Evolutionary conservation across 2,888 invertebrate genomes (phyloP), one percentile per base, ranked within the genome.

Genomic region (Ernsta delagoae): DNA sequence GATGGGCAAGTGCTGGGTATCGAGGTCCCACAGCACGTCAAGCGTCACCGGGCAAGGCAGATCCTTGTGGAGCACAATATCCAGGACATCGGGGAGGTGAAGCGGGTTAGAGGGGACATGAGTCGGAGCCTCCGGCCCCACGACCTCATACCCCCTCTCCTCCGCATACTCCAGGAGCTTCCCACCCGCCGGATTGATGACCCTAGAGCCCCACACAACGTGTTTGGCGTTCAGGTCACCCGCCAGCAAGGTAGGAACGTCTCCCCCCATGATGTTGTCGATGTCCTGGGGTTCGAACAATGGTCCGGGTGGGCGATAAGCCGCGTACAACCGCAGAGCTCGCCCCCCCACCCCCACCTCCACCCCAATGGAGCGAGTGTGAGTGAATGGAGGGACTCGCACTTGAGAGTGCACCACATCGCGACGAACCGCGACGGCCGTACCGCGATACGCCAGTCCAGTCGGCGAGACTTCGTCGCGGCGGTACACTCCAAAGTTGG

Each of bases 61-160:
- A 6, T 34, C 12, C 56, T 45, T 56, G 34, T 12, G n/a, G n/a
- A 43, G 34, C 8, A 54, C 39, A 5, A 63, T 54, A 24, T 63
- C 53, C 63, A 63, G 54, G 63, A 54, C 63, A 41, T 63, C 63
- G 5, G 63, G 34, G 8, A 6, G n/a, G 48, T 48, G 48, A 7
- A 8, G 0, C 41, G 12, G 41, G 3, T 41, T 16, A 6, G 59
- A 41, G 41, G 41, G 59, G 3, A 60, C 6, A n/a, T 60, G 60
- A 31, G 45, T 45, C 11, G 45, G 45, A 0, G 45, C 24, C 0
- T 60, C 60, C 5, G 60, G 11, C 31, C 31, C 61, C 5, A 45
- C 9, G 48, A 61, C 48, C 34, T 31, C 48, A 7, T 61, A 61
- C 11, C 31, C 61, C 7, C 12, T 48, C n/a, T 0, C 34, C 61